A percentile compares a stretch with the other conserved stretches of the same genome.
Evolutionary conservation across 1,140 invertebrate species (phyloP).

Genomic region (Daktulosphaira vitifoliae): DNA sequence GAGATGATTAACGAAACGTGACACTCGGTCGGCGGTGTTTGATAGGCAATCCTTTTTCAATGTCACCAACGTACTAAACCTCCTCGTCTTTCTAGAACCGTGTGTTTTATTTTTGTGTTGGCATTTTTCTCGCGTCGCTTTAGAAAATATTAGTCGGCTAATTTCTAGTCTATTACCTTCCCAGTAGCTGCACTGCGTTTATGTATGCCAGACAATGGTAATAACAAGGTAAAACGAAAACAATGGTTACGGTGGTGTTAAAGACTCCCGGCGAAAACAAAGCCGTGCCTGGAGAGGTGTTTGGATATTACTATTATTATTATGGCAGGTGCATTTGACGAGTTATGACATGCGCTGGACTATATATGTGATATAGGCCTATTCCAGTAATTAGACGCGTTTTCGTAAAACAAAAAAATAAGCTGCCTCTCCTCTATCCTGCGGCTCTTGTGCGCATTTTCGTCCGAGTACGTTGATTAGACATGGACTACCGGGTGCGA

Average conservation of each 20-base stretch:
- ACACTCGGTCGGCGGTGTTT: neutral
- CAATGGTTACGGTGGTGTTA: constrained; percentile 11
- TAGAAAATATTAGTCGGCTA: constrained; percentile 5
- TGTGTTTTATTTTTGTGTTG: too few species aligned
- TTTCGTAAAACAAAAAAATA: neutral
- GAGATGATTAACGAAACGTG: constrained; percentile 25
- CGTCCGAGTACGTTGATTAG: constrained; percentile 6
- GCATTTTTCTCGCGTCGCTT: too few species aligned
- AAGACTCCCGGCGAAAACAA: constrained; percentile 3
- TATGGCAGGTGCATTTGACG: constrained; percentile 14
- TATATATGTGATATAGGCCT: neutral
- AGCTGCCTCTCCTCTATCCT: too few species aligned
- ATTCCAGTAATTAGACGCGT: constrained; percentile 27
- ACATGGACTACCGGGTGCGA: constrained; percentile 21
- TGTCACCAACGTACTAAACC: neutral
- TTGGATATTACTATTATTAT: constrained; percentile 8
- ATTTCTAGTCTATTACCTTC: neutral
- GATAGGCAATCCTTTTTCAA: neutral
- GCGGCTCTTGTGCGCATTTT: neutral
- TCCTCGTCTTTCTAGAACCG: too few species aligned
- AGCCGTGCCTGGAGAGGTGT: constrained; percentile 9
- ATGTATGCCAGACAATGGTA: constrained; percentile 17
- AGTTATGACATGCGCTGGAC: neutral
- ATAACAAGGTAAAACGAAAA: constrained; percentile 23
- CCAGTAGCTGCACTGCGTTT: neutral